phyloP scores from a whole-genome alignment of 2,113 vertebrate species.

The Syrmaticus mikado region DNA sequence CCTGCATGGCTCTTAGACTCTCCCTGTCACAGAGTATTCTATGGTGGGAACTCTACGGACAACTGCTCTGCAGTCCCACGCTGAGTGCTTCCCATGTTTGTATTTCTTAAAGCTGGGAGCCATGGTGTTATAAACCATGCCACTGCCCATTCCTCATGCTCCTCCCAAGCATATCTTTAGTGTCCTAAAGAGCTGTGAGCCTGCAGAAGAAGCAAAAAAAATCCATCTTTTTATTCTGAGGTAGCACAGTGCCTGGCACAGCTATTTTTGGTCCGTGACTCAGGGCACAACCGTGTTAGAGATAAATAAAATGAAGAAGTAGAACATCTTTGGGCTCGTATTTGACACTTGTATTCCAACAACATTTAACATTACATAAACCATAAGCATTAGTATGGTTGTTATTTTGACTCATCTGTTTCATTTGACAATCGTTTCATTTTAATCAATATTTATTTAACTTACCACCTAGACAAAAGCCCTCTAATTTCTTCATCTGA shows the following conservation, averaged over 20 bases:
- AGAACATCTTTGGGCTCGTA: constrained; percentile 6
- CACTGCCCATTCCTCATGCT: fast-evolving
- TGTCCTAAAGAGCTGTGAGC: not conserved
- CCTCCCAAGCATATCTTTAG: fast-evolving
- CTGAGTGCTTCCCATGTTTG: not conserved
- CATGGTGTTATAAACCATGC: fast-evolving
- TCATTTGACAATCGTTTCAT: constrained; percentile 16
- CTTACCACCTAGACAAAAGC: constrained; percentile 13
- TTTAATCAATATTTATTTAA: constrained; percentile 65
- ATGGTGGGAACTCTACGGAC: not conserved
- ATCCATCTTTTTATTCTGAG: not conserved
- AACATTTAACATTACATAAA: constrained; percentile 35
- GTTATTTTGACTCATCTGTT: constrained; percentile 39
- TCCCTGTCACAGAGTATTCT: fast-evolving
- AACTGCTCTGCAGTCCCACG: not conserved
- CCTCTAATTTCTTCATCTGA: constrained; percentile 36
- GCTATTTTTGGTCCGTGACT: constrained; percentile 41
- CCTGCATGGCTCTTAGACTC: not conserved
- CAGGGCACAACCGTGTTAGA: constrained; percentile 15
- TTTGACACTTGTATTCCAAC: constrained; percentile 38
- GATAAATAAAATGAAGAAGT: constrained; percentile 34
- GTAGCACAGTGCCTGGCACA: fast-evolving
- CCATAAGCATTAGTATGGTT: not conserved
- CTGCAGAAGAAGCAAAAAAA: not conserved
- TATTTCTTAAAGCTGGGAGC: not conserved